Percentiles rank a stretch among this genome's conserved stretches.
Evolutionary conservation across 1,140 invertebrate genomes (phyloP).

Genomic region (Polypedilum vanderplanki): DNA sequence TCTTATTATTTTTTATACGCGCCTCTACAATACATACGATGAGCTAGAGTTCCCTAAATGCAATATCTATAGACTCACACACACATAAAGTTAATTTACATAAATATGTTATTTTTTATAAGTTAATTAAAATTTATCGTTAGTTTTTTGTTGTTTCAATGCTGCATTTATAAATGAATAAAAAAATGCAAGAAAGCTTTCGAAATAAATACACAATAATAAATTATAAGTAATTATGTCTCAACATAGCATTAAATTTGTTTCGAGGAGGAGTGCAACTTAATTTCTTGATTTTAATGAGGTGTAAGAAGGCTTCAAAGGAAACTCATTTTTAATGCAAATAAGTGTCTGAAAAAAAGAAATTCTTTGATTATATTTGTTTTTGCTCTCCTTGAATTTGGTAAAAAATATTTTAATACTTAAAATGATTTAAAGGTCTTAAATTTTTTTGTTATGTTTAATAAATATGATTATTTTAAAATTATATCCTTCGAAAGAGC

Average conservation of each 20-base stretch:
- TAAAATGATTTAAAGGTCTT: no score
- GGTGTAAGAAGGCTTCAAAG: no score
- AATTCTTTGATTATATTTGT: no score
- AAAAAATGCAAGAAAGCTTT: neutral
- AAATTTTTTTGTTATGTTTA: no score
- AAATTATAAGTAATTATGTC: conserved; percentile 21
- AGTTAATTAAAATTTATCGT: conserved; percentile 28
- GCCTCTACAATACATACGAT: neutral
- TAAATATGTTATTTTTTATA: neutral
- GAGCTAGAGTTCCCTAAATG: neutral
- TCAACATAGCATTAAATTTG: neutral
- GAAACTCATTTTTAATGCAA: no score
- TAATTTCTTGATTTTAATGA: no score
- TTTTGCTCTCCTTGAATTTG: no score
- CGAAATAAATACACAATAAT: neutral
- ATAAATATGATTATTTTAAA: no score
- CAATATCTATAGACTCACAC: neutral
- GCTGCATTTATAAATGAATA: neutral
- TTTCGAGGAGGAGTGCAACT: no score
- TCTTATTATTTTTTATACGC: conserved; percentile 25
- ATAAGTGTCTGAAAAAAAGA: no score
- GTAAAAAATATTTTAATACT: no score
- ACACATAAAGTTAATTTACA: neutral
- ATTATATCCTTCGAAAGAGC: no score
- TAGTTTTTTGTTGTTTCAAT: conserved; percentile 1